Conservation (phyloP, 2,888 invertebrate species). For the Cryptocephalus primarius region DNA sequence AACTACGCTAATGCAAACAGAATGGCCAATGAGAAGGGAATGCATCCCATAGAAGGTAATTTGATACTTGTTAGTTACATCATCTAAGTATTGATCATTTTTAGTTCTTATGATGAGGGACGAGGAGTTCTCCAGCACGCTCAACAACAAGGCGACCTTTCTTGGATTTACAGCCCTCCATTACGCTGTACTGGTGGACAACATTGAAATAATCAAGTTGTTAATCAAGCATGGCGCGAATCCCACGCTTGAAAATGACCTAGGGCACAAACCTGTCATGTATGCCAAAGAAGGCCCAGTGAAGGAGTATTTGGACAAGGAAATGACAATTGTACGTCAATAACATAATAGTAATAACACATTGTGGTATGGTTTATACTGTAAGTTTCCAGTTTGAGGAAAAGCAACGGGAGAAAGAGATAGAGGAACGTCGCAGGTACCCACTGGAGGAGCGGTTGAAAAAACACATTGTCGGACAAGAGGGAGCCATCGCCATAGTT, state of each 20-base stretch:
- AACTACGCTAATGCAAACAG: conserved; percentile 60
- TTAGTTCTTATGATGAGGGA: conserved; percentile 56
- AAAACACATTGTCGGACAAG: conserved; percentile 78
- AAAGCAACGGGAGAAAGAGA: conserved; percentile 49
- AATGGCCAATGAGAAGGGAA: conserved; percentile 52
- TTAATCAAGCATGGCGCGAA: conserved; percentile 65
- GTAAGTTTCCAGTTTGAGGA: conserved; percentile 37
- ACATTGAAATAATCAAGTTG: conserved; percentile 47
- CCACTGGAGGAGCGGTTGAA: conserved; percentile 75
- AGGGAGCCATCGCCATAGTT: conserved; percentile 66
- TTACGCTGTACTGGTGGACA: conserved; percentile 74
- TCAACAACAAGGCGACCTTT: conserved; percentile 65
- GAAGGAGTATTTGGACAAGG: conserved; percentile 49
- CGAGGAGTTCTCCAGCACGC: conserved; percentile 66
- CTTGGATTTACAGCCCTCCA: conserved; percentile 80
- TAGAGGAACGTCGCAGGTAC: conserved; percentile 69
- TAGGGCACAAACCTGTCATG: conserved; percentile 63
- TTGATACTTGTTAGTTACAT: not conserved
- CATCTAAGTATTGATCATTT: conserved; percentile 34
- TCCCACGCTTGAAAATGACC: conserved; percentile 64
- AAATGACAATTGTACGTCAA: conserved; percentile 37
- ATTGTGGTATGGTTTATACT: not conserved
- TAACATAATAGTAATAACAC: not conserved
- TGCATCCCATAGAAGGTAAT: conserved; percentile 66
- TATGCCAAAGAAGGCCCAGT: conserved; percentile 58